A percentile compares a stretch with the other conserved stretches of the same genome.
These are phyloP conservation scores for Anguilla pacifica DNA, from an alignment of 2,797 vertebrate species.

Conservation along the genomic window DNA sequence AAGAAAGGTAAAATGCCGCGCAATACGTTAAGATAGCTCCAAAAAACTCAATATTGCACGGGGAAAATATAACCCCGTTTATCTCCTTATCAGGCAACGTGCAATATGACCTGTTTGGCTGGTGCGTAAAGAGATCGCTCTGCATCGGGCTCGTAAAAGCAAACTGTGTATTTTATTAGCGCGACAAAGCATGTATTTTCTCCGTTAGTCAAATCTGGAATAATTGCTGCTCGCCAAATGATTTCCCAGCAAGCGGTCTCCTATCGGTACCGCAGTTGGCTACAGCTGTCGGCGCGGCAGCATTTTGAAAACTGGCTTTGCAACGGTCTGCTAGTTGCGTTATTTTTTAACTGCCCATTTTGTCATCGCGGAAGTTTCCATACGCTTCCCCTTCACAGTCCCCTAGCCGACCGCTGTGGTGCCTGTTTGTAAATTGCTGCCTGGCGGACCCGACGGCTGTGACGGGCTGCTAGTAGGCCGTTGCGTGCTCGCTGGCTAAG, in stretches of 20 bases:
- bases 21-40: not conserved
- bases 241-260: not conserved
- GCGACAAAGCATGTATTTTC: not conserved
- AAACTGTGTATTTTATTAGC: not conserved
- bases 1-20: not conserved
- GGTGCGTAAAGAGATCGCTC: not conserved
- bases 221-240: not conserved
- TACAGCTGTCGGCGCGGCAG: not conserved
- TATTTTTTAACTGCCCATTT: not conserved
- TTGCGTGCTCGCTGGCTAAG: not conserved
- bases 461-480: not conserved
- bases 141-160: not conserved
- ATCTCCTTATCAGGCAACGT: not conserved
- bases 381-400: not conserved
- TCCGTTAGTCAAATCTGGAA: not conserved
- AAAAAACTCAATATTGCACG: not conserved
- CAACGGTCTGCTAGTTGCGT: not conserved
- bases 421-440: not conserved
- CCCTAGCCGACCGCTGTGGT: not conserved
- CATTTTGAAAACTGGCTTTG: not conserved
- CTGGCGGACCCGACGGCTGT: not conserved
- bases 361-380: not conserved
- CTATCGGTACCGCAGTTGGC: not conserved
- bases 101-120: not conserved
- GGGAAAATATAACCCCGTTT: not conserved